phyloP scores from a whole-genome alignment of 2,888 invertebrate species.

The Pandemis heparana region DNA sequence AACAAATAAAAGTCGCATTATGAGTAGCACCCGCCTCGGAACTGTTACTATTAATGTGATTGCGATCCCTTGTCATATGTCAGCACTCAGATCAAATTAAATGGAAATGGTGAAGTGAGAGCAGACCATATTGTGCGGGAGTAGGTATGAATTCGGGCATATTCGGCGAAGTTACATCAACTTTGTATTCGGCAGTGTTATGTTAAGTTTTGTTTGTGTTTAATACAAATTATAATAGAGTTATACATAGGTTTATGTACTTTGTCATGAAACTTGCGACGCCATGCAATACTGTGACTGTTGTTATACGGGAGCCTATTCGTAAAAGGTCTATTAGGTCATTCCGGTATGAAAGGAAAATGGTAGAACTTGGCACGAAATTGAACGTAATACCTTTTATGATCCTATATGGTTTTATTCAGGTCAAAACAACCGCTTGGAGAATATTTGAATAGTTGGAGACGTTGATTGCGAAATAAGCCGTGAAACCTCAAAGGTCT shows the following conservation, averaged over 20 bases:
- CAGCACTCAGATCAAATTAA: constrained; percentile 37
- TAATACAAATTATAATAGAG: background rate
- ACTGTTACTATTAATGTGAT: constrained; percentile 58
- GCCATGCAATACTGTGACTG: too few species aligned
- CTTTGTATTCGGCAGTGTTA: background rate
- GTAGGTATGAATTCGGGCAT: constrained; percentile 13
- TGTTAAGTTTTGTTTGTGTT: background rate
- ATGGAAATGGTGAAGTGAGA: constrained; percentile 36
- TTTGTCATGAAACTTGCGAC: too few species aligned
- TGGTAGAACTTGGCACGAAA: background rate
- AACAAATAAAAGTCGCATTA: constrained; percentile 68
- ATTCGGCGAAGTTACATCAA: background rate
- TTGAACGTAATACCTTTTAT: constrained; percentile 4
- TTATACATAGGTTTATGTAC: background rate
- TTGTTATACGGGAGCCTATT: too few species aligned
- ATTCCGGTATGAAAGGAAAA: too few species aligned
- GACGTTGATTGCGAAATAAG: constrained; percentile 64
- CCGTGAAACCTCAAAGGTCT: constrained; percentile 58
- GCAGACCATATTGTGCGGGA: background rate
- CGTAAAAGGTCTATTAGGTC: too few species aligned
- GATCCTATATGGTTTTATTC: background rate
- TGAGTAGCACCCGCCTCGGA: constrained; percentile 57
- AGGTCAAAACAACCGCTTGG: constrained; percentile 16
- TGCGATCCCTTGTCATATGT: constrained; percentile 46
- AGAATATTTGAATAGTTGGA: constrained; percentile 45